phyloP scores from a whole-genome alignment of 2,888 invertebrate species.

The Nasonovia ribisnigri region DNA sequence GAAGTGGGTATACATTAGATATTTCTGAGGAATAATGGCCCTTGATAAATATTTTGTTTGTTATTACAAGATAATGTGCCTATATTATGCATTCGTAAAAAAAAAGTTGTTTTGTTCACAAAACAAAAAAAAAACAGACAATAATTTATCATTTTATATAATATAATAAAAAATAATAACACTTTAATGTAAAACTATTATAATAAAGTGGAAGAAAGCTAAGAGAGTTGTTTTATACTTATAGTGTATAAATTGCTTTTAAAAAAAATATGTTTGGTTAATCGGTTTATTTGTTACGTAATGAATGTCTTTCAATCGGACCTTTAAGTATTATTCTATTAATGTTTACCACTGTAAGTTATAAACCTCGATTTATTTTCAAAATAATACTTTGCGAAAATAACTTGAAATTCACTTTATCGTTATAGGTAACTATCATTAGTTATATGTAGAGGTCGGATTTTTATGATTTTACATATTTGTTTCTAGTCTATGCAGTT shows the following conservation, averaged over 20 bases:
- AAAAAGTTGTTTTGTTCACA: background rate
- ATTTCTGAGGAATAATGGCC: background rate
- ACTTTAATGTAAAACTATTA: background rate
- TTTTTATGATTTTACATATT: no score
- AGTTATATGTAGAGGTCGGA: no score
- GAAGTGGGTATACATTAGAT: background rate
- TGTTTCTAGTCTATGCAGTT: no score
- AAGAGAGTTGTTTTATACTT: background rate
- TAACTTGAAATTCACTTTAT: background rate
- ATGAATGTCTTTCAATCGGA: background rate
- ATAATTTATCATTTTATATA: background rate
- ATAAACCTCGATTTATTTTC: background rate
- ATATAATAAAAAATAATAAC: background rate
- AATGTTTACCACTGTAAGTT: background rate
- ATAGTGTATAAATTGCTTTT: background rate
- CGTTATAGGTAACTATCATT: background rate
- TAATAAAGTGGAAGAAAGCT: background rate
- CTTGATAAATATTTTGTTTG: conserved; percentile 8
- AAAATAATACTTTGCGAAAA: background rate
- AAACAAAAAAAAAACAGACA: background rate
- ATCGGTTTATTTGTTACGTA: background rate
- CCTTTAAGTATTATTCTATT: background rate
- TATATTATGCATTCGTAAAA: background rate
- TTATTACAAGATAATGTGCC: background rate
- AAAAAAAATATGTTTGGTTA: background rate